Base-by-base conservation (phyloP, 2,797 vertebrate species). In the Phalanger gymnotis region DNA sequence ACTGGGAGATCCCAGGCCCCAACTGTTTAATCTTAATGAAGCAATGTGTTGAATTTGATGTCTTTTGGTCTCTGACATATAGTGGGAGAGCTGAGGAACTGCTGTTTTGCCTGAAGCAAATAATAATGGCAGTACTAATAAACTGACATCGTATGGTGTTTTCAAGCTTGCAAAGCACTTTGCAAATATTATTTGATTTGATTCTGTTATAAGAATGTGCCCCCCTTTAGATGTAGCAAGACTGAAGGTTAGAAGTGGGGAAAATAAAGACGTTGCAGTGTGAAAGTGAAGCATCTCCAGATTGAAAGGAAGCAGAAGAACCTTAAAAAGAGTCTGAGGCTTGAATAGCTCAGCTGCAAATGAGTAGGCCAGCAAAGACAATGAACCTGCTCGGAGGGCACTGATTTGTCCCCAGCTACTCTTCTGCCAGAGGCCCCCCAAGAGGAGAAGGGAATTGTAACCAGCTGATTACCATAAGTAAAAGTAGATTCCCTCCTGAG, bases 1-100 rank as follows among this genome's bases (percentile, higher is more conserved):
- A 52, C 53, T 53, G 87, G 87, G 66, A 95, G 90, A 91, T 89
- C 54, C 93, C 90, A 90, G 91, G 56, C 54, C 12, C 54, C 54
- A 9, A 47, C 54, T 40, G 30, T 22, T 96, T 14, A 53, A 52
- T 58, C 6, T 53, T 40, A 31, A 54, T 27, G 51, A 87, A 54
- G 52, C 73, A 61, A 9, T 28, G 61, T 92, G 90, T 52, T 95
- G 34, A 28, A 31, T 22, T 27, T 58, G 22, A 51, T n/a, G 90
- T 31, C 10, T 87, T 51, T 87, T 57, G 81, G 52, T 34, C 55
- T 73, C 28, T 53, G 47, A 53, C 90, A 40, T 52, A 19, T 89
- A 34, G 56, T 58, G 81, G 53, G 91, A 54, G 51, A 91, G 81
- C 57, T 28, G 3, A 73, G 2, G 53, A 53, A 52, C 61, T 16